Evolutionary conservation across 2,888 invertebrate genomes (phyloP), one percentile per base, ranked within the genome.

Genomic region (Rotaria magnacalcarata): DNA sequence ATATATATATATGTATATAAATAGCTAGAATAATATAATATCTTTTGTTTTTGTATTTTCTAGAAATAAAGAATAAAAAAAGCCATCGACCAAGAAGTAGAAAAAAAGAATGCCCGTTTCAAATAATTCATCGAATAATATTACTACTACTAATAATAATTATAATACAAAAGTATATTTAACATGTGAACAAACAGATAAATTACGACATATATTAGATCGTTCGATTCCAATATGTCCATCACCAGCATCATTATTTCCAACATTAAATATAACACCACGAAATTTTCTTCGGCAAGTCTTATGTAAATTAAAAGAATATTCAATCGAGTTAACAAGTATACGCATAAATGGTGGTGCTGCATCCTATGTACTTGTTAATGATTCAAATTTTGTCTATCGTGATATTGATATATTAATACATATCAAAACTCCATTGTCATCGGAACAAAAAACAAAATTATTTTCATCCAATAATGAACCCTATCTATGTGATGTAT

Each of bases 281-380:
- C 94, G 96, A 90, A 96, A 97, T 92, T 94, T 99, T 90, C 96
- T 99, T 47, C 80, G 80, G n/a, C 80, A 47, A 80, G 47, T 80
- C 24, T 11, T n/a, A 80, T 14, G 11, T 24, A 80, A 80, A 80
- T 93, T 98, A 88, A 95, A 95, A 91, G 93, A 94, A 19, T 94
- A 95, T 67, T 67, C 67, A 27, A 93, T 93, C 85, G 93, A 93
- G 85, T 90, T 92, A 41, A 89, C 90, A 88, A 97, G 97, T 92
- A 96, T 97, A 89, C 94, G 97, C 87, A 93, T 98, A 89, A 99
- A 99, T 92, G 99, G 99, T 50, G 98, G 98, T 87, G 97, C 96
- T 85, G 99, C 99, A 88, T 95, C 95, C 89, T 95, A 96, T 93
- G 96, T 97, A 89, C 93, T 98, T 87, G 95, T 96, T 88, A 95